A percentile compares a stretch with the other conserved stretches of the same genome.
Evolutionary conservation across 2,888 invertebrate genomes (phyloP).

Genomic region (Troilus luridus): DNA sequence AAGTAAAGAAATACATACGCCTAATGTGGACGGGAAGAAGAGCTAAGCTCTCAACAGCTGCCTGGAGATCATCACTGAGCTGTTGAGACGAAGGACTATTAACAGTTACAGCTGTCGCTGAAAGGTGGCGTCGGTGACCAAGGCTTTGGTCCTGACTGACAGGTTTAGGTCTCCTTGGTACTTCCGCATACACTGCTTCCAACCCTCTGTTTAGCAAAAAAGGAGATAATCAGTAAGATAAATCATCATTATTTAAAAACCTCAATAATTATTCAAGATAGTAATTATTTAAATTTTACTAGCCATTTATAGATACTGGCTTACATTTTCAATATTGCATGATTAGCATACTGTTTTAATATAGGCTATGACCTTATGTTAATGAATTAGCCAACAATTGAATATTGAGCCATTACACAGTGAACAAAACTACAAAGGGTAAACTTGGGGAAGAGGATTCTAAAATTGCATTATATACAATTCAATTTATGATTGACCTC

Average conservation of each 20-base stretch:
- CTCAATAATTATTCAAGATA: neutral
- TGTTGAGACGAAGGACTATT: constrained; percentile 73
- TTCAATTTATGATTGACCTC: too few relatives aligned
- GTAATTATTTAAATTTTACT: neutral
- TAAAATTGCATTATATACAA: too few relatives aligned
- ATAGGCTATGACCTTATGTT: too few relatives aligned
- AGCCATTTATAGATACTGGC: neutral
- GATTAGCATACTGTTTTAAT: too few relatives aligned
- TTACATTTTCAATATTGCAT: too few relatives aligned
- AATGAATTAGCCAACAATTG: too few relatives aligned
- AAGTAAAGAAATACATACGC: constrained; percentile 64
- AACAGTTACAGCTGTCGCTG: constrained; percentile 70
- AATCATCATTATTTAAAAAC: neutral
- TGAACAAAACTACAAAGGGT: too few relatives aligned
- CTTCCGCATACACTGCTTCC: constrained; percentile 69
- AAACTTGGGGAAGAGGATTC: too few relatives aligned
- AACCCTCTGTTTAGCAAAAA: constrained; percentile 62
- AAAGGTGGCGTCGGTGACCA: constrained; percentile 74
- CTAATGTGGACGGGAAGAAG: constrained; percentile 67
- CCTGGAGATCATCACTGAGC: constrained; percentile 75
- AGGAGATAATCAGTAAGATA: neutral
- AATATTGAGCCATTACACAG: too few relatives aligned
- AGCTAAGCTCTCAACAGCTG: constrained; percentile 74
- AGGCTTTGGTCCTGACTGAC: constrained; percentile 71
- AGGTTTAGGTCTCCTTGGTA: constrained; percentile 68